A percentile compares a stretch with the other conserved stretches of the same genome.
Conservation (phyloP, 1,140 invertebrate species). For the Phenacoccus solenopsis region DNA sequence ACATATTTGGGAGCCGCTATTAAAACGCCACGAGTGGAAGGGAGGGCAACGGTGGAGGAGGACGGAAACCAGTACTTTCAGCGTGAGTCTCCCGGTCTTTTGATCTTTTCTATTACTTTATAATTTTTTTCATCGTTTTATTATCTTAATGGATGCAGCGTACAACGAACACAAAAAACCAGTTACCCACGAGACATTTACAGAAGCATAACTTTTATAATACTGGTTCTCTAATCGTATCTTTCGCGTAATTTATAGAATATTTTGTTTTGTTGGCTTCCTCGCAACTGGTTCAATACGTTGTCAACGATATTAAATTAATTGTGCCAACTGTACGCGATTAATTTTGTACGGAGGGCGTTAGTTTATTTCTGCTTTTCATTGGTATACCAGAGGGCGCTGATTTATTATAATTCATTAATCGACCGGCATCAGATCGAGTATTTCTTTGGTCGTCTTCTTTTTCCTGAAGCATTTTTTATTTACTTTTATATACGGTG, state of each 20-base stretch:
- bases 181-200: constrained; percentile 1
- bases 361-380: background rate
- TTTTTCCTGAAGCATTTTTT: no score
- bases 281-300: background rate
- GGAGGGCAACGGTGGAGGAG: background rate
- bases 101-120: background rate
- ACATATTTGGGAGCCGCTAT: background rate
- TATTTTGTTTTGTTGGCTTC: constrained; percentile 2
- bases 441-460: no score
- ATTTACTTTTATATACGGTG: no score
- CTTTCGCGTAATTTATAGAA: background rate
- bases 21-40: no score
- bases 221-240: background rate
- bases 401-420: background rate
- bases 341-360: background rate
- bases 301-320: constrained; percentile 3
- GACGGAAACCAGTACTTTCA: background rate
- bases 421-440: no score
- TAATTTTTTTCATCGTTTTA: background rate
- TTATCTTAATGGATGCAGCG: background rate
- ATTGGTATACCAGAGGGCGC: background rate
- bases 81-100: background rate
- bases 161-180: background rate
- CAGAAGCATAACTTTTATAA: constrained; percentile 3
- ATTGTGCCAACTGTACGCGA: background rate